These are phyloP conservation scores for Drosophila oshimai DNA, from an alignment of 1,140 invertebrate genomes.

Conservation along the genomic window DNA sequence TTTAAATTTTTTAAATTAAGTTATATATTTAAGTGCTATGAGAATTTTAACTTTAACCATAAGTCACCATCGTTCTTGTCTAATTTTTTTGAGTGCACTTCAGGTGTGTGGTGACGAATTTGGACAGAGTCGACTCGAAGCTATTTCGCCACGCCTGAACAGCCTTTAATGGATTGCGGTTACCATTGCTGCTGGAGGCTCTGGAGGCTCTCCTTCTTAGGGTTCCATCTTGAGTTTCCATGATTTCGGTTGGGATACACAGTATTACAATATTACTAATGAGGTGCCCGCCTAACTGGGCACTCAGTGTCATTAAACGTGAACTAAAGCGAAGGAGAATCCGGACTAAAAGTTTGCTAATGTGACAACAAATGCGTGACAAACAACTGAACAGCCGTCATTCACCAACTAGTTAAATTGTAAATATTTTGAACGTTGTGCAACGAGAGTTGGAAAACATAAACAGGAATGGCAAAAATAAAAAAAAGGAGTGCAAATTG, in stretches of 20 bases:
- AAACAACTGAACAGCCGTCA: slow-evolving; percentile 46
- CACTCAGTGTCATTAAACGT: slow-evolving; percentile 49
- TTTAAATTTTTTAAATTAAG: too few species aligned
- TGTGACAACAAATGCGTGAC: slow-evolving; percentile 60
- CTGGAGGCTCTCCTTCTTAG: not conserved
- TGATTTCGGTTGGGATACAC: slow-evolving; percentile 14
- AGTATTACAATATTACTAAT: slow-evolving; percentile 48
- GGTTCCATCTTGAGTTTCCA: slow-evolving; percentile 26
- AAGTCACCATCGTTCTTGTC: too few species aligned
- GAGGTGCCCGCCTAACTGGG: slow-evolving; percentile 8
- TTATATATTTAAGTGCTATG: too few species aligned
- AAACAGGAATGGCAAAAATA: slow-evolving; percentile 21
- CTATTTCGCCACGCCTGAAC: slow-evolving; percentile 28
- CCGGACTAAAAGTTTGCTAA: slow-evolving; percentile 46
- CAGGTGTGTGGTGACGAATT: slow-evolving; percentile 15
- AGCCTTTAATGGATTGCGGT: slow-evolving; percentile 31
- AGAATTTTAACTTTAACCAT: too few species aligned
- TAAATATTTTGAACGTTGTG: slow-evolving; percentile 65
- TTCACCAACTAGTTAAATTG: slow-evolving; percentile 36
- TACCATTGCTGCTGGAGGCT: not conserved
- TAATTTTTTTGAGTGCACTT: not conserved
- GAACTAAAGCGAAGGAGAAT: not conserved
- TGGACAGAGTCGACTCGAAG: not conserved
- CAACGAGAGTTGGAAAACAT: slow-evolving; percentile 26
- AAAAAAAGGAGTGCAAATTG: slow-evolving; percentile 36